A percentile compares a stretch with the other conserved stretches of the same genome.
Evolutionary conservation across 2,888 invertebrate species (phyloP).

Genomic region (Himalopsyche kuldschensis): DNA sequence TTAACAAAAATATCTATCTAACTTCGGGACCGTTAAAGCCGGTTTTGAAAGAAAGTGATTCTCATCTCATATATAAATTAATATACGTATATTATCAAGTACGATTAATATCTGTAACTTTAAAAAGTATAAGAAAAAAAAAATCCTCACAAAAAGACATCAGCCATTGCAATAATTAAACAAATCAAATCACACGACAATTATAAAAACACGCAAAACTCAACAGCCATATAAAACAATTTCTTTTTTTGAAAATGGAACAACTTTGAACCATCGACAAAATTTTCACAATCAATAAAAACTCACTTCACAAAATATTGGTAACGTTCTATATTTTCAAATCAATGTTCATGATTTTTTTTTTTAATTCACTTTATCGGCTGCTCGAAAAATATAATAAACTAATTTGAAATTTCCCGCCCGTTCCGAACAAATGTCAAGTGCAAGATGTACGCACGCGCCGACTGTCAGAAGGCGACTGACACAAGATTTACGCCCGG

Average conservation of each 20-base stretch:
- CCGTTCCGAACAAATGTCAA: background rate
- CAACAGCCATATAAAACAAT: background rate
- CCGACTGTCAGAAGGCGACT: background rate
- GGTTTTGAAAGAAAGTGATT: too few relatives aligned
- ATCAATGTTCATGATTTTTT: background rate
- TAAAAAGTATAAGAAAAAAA: too few relatives aligned
- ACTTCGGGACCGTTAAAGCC: too few relatives aligned
- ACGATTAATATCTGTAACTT: too few relatives aligned
- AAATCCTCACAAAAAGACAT: too few relatives aligned
- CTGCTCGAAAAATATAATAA: background rate
- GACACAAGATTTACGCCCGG: background rate
- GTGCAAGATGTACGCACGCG: background rate
- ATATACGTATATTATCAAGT: too few relatives aligned
- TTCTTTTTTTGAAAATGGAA: background rate
- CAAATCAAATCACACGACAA: background rate
- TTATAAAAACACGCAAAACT: background rate
- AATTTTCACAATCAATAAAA: background rate
- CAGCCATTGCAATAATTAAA: too few relatives aligned
- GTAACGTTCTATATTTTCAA: background rate
- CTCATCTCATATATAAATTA: too few relatives aligned
- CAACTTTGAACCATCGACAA: background rate
- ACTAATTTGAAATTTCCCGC: background rate
- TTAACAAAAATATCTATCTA: too few relatives aligned
- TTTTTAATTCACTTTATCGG: background rate
- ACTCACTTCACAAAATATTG: background rate